Base-by-base conservation (phyloP, 2,113 vertebrate genomes). In the Chamaetylas fuelleborni region DNA sequence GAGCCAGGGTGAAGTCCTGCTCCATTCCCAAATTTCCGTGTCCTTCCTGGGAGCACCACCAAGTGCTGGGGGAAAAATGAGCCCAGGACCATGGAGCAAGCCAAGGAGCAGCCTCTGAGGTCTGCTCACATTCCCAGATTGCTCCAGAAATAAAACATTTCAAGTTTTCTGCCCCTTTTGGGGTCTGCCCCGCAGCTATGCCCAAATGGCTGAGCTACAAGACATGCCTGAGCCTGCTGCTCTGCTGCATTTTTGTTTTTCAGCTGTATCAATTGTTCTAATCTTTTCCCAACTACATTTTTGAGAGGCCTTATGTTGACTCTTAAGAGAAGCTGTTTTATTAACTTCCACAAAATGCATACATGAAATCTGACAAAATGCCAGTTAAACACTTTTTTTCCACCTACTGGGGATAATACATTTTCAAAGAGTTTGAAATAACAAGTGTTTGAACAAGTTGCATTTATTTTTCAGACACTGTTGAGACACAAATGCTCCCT, bases 161-260 rank as follows among this genome's bases (percentile, higher is more conserved):
- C 33, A 26, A 26, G 10, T 5, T 23, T 13, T 61, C 25, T 84
- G 8, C 11, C 50, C 6, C 4, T 64, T 82, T 54, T 34, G 33
- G 14, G 50, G 16, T 19, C 33, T 76, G 19, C 5, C 20, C 12
- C 0, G 2, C 0, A 6, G 10, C 20, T 23, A 3, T 28, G 40
- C 11, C 43, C 42, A 57, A 62, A 53, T 36, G 6, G 22, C 6
- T 70, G 11, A 53, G 28, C 13, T 38, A 13, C 1, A 3, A 65
- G 45, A 8, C 5, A 14, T 24, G 31, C 28, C 50, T 70, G 40
- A 84, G 28, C 24, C 29, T 42, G 31, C n/a, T 53, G 50, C 13
- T 89, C 45, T 70, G 28, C 7, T 70, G 26, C 1, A 5, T 19
- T 82, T 74, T 57, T 74, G n/a, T 9, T 34, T 42, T 71, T 90